Conservation (phyloP, 2,797 vertebrate genomes). For the Enteromius unitaeniatus region DNA sequence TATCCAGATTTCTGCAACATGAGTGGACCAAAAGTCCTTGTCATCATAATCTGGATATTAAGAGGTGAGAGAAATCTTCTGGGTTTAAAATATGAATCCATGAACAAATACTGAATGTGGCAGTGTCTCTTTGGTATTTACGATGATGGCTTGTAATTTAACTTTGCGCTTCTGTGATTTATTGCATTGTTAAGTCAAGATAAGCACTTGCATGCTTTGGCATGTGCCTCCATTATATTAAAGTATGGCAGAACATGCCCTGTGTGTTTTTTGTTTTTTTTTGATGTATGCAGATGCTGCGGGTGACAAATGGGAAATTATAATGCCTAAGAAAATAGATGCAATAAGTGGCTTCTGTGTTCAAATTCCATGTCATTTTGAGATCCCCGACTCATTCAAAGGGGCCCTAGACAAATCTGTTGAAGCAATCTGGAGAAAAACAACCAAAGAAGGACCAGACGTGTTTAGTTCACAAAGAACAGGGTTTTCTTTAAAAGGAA, state of each 20-base stretch:
- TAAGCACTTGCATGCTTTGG: background rate
- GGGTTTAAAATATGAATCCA: background rate
- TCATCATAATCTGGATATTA: slow-evolving; percentile 5
- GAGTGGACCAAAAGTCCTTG: slow-evolving; percentile 4
- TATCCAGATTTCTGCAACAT: background rate
- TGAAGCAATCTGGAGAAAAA: background rate
- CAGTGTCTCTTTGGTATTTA: background rate
- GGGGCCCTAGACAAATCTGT: background rate
- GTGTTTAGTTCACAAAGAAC: background rate
- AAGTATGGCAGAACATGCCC: background rate
- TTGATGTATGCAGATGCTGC: slow-evolving; percentile 35
- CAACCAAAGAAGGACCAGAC: fast-evolving
- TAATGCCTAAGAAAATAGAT: slow-evolving; percentile 32
- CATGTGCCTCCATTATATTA: background rate
- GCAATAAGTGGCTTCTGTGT: slow-evolving; percentile 51
- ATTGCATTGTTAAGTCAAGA: background rate
- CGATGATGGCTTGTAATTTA: background rate
- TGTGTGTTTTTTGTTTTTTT: slow-evolving; percentile 46
- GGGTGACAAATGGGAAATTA: slow-evolving; percentile 8
- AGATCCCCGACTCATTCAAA: background rate
- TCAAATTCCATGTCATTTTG: slow-evolving; percentile 54
- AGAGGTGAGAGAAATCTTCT: slow-evolving; percentile 4
- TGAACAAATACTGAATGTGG: background rate
- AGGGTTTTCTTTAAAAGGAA: background rate
- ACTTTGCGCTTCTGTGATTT: background rate